Conservation (phyloP, 2,113 vertebrate species). For the Cyprinodon variegatus region DNA sequence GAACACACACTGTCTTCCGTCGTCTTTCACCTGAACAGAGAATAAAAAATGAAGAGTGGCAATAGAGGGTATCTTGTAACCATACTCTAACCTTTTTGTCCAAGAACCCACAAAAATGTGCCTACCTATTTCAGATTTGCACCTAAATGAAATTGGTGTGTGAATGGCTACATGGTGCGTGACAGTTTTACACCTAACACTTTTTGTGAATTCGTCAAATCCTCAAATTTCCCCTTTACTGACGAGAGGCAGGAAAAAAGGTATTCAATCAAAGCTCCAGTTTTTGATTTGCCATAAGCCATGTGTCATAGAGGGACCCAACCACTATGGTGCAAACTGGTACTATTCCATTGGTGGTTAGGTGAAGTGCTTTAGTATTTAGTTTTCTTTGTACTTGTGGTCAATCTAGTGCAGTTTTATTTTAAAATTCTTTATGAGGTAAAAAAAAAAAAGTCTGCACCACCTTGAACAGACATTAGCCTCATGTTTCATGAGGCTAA, state of each 20-base stretch:
- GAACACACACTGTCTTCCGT: constrained; percentile 85
- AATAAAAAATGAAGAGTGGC: constrained; percentile 10
- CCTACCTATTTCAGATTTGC: neutral
- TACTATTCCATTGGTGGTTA: neutral
- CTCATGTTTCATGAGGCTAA: no score
- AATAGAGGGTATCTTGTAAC: constrained; percentile 42
- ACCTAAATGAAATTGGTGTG: neutral
- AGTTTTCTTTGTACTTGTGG: neutral
- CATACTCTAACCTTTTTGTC: neutral
- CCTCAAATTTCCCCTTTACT: neutral
- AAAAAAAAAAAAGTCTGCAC: no score
- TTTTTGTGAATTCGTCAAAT: no score
- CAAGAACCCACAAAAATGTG: neutral
- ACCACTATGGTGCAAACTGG: neutral
- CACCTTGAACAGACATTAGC: neutral
- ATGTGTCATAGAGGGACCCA: neutral
- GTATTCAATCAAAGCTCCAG: neutral
- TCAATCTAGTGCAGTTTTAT: neutral
- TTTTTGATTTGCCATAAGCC: neutral
- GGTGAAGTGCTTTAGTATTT: neutral
- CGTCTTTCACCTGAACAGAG: constrained; percentile 76
- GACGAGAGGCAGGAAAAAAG: neutral
- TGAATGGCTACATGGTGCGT: neutral
- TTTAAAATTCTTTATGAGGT: neutral
- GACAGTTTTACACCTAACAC: neutral